phyloP scores from a whole-genome alignment of 1,140 invertebrate genomes.

The Drosophila suzukii region DNA sequence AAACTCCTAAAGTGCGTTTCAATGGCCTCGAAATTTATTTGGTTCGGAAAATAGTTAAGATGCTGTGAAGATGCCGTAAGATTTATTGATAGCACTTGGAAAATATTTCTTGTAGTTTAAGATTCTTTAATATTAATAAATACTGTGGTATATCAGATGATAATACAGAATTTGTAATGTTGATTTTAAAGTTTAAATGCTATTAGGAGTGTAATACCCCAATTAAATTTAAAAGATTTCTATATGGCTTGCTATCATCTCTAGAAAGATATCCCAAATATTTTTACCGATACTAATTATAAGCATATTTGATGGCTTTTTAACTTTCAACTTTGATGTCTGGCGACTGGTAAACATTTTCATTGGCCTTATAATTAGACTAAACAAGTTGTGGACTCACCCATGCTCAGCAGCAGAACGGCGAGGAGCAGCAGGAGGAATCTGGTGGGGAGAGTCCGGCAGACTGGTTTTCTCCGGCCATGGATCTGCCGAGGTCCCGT shows the following conservation, averaged over 20 bases:
- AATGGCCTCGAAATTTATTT: conserved; percentile 8
- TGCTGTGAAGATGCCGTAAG: too few relatives aligned
- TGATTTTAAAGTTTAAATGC: too few relatives aligned
- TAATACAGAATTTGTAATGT: too few relatives aligned
- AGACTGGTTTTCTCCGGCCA: conserved; percentile 22
- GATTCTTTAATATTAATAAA: too few relatives aligned
- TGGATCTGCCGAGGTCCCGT: conserved; percentile 22
- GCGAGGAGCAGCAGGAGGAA: conserved; percentile 32
- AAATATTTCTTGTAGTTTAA: background rate
- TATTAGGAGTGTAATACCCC: too few relatives aligned
- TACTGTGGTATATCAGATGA: too few relatives aligned
- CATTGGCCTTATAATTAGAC: conserved; percentile 23
- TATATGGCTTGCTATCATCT: too few relatives aligned
- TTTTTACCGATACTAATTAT: background rate
- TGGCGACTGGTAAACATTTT: conserved; percentile 26
- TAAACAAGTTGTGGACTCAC: conserved; percentile 45
- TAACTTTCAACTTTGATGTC: conserved; percentile 21
- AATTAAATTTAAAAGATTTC: too few relatives aligned
- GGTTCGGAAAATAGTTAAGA: conserved; percentile 8
- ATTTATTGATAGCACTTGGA: background rate
- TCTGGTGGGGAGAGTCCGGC: conserved; percentile 23
- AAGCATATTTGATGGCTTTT: background rate
- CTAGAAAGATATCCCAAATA: too few relatives aligned
- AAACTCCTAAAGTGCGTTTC: conserved; percentile 29
- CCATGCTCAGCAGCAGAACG: conserved; percentile 46